phyloP scores from a whole-genome alignment of 2,888 invertebrate species.

The Zeuzera pyrina region DNA sequence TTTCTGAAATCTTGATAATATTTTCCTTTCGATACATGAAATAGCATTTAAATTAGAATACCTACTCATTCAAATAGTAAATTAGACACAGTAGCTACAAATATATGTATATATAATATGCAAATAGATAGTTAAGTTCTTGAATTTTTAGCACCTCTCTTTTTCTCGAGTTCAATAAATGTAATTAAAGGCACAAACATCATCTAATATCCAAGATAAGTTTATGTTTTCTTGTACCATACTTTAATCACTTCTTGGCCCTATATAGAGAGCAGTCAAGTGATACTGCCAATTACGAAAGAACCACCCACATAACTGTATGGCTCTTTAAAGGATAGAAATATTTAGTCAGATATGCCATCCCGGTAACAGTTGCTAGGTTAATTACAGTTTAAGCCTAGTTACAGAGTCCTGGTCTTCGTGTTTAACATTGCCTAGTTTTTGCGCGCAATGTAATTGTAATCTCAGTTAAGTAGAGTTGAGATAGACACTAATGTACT shows the following conservation, averaged over 20 bases:
- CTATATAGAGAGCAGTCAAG: conserved; percentile 36
- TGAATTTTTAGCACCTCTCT: no score
- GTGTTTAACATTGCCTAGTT: conserved; percentile 51
- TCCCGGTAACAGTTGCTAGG: conserved; percentile 57
- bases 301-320: conserved; percentile 46
- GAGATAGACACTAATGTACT: conserved; percentile 17
- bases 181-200: no score
- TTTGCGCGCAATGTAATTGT: conserved; percentile 49
- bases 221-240: conserved; percentile 22
- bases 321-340: conserved; percentile 55
- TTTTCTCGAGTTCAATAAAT: no score
- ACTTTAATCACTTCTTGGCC: conserved; percentile 43
- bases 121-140: no score
- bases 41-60: no score
- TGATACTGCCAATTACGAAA: conserved; percentile 58
- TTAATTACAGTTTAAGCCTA: conserved; percentile 54
- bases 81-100: no score
- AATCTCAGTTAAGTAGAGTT: conserved; percentile 28
- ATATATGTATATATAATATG: no score
- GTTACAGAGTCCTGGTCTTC: conserved; percentile 45
- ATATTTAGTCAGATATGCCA: conserved; percentile 63
- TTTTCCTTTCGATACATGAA: no score
- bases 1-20: no score
- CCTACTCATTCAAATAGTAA: no score
- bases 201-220: no score